Evolutionary conservation across 2,888 invertebrate species (phyloP).

Genomic region (Charanyca ferruginea): DNA sequence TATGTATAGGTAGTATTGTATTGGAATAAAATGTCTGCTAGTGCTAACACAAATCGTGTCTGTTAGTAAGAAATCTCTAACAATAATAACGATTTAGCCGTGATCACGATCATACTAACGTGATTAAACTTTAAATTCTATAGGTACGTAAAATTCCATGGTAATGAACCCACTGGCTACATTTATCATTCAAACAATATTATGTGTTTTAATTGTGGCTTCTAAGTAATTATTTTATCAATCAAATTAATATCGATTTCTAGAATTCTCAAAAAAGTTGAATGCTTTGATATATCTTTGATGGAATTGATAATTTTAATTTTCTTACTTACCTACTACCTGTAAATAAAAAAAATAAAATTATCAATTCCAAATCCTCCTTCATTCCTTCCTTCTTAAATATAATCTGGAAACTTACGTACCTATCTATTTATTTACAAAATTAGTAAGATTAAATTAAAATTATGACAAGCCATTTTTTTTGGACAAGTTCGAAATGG

Average conservation of each 20-base stretch:
- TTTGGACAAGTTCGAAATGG: not conserved
- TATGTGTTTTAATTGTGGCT: constrained; percentile 3
- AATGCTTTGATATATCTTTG: too few relatives aligned
- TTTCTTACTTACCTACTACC: too few relatives aligned
- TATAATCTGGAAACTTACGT: too few relatives aligned
- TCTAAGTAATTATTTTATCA: not conserved
- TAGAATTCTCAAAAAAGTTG: not conserved
- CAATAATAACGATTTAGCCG: constrained; percentile 62
- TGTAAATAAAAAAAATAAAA: too few relatives aligned
- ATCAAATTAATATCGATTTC: not conserved
- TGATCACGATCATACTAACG: constrained; percentile 68
- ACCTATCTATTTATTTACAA: too few relatives aligned
- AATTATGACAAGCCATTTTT: too few relatives aligned
- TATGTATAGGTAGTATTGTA: not conserved
- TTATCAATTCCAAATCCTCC: too few relatives aligned
- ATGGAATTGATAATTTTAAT: not conserved
- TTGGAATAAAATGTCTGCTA: constrained; percentile 10
- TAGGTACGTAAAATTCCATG: constrained; percentile 44
- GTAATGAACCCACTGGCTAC: constrained; percentile 38
- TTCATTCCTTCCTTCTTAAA: too few relatives aligned
- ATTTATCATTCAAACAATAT: constrained; percentile 16
- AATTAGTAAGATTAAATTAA: too few relatives aligned
- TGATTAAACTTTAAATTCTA: constrained; percentile 55
- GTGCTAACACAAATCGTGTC: constrained; percentile 39
- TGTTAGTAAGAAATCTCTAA: constrained; percentile 56